Evolutionary conservation across 2,797 vertebrate genomes (phyloP).

Genomic region (Poeciliopsis gracilis): DNA sequence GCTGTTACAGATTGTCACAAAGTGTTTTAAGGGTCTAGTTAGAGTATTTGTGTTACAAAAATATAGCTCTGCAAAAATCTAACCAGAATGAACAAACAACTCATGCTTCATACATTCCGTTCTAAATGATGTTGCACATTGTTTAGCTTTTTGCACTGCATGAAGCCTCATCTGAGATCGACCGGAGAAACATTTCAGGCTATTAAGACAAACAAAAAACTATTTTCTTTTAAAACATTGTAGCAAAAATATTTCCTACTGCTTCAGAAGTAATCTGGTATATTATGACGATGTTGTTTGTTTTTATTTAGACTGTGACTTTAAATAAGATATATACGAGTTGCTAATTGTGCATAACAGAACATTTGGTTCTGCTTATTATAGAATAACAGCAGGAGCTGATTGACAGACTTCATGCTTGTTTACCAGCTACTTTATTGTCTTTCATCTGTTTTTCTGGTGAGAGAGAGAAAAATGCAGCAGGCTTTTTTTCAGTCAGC

Average conservation of each 20-base stretch:
- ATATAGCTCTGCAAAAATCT: background rate
- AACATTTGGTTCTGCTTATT: background rate
- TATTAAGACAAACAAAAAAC: background rate
- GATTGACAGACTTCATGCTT: background rate
- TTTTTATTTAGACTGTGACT: background rate
- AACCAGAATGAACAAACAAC: background rate
- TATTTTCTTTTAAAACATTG: background rate
- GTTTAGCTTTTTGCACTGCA: background rate
- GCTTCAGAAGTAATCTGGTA: background rate
- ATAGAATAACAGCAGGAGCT: background rate
- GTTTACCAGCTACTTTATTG: background rate
- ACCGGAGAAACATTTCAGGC: background rate
- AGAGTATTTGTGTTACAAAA: background rate
- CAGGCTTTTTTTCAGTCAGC: background rate
- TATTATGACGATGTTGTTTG: background rate
- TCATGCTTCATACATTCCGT: background rate
- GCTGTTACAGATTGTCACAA: background rate
- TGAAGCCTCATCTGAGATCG: background rate
- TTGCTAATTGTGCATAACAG: background rate
- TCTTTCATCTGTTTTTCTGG: background rate
- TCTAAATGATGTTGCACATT: background rate
- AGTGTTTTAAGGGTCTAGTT: background rate
- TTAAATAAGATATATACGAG: background rate
- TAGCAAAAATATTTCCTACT: background rate
- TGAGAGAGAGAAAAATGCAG: background rate